phyloP scores from a whole-genome alignment of 2,113 vertebrate genomes.

The Perccottus glenii region DNA sequence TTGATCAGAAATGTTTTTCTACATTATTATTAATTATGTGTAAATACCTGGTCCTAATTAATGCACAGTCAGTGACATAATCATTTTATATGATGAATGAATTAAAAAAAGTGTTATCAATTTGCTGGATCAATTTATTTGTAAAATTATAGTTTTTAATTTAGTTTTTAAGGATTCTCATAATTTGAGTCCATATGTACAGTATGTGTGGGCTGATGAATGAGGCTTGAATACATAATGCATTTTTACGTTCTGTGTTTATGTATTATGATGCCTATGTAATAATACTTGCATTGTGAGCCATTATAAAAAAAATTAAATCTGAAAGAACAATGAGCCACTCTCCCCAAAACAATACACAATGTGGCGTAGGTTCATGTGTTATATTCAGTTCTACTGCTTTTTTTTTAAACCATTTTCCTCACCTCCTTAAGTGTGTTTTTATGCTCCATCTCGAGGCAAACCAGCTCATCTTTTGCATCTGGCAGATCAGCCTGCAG shows the following conservation, averaged over 20 bases:
- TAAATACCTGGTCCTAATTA: too few relatives aligned
- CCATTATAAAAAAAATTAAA: too few relatives aligned
- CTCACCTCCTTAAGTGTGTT: conserved; percentile 75
- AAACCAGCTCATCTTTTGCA: conserved; percentile 66
- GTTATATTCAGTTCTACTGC: background rate
- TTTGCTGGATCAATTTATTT: background rate
- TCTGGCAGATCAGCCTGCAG: conserved; percentile 64
- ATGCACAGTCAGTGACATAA: too few relatives aligned
- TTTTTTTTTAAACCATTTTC: background rate
- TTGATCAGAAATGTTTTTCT: background rate
- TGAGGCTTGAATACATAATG: too few relatives aligned
- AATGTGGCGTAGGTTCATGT: background rate
- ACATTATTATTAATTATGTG: background rate
- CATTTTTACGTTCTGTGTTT: too few relatives aligned
- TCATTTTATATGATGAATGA: background rate
- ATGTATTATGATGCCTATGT: background rate
- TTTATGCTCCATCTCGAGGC: conserved; percentile 69
- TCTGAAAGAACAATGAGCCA: too few relatives aligned
- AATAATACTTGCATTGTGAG: background rate
- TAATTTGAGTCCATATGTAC: too few relatives aligned
- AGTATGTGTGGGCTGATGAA: too few relatives aligned
- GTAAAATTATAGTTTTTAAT: too few relatives aligned
- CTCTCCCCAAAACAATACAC: background rate
- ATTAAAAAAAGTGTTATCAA: background rate
- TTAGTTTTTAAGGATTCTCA: too few relatives aligned